phyloP scores from a whole-genome alignment of 2,888 invertebrate species.

The Heliconius sara region DNA sequence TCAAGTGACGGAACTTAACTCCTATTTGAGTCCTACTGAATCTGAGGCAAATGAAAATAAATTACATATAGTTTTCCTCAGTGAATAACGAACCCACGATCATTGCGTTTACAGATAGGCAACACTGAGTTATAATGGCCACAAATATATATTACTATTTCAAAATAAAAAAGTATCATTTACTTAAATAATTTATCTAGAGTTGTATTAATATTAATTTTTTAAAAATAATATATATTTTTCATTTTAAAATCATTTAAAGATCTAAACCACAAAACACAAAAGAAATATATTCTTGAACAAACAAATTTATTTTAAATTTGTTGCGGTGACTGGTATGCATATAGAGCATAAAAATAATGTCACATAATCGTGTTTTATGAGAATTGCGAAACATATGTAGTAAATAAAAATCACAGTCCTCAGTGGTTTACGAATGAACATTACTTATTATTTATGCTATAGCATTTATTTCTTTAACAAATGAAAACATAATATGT shows the following conservation, averaged over 20 bases:
- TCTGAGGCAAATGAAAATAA: too few relatives aligned
- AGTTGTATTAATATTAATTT: not conserved
- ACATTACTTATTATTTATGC: not conserved
- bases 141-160: not conserved
- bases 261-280: not conserved
- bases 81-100: too few relatives aligned
- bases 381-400: not conserved
- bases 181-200: not conserved
- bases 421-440: not conserved
- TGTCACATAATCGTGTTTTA: slow-evolving; percentile 5
- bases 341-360: not conserved
- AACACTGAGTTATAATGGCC: too few relatives aligned
- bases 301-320: not conserved
- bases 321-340: not conserved
- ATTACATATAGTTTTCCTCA: too few relatives aligned
- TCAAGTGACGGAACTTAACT: too few relatives aligned
- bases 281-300: not conserved
- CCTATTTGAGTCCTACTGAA: too few relatives aligned
- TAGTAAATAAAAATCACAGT: not conserved
- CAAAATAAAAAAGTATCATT: not conserved
- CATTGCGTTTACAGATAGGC: too few relatives aligned
- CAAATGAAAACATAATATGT: not conserved
- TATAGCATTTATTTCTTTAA: not conserved
- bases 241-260: not conserved
- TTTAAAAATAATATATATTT: not conserved